Percentiles rank a stretch among this genome's conserved stretches.
Evolutionary conservation across 2,113 vertebrate species (phyloP).

Genomic region (Corythoichthys intestinalis): DNA sequence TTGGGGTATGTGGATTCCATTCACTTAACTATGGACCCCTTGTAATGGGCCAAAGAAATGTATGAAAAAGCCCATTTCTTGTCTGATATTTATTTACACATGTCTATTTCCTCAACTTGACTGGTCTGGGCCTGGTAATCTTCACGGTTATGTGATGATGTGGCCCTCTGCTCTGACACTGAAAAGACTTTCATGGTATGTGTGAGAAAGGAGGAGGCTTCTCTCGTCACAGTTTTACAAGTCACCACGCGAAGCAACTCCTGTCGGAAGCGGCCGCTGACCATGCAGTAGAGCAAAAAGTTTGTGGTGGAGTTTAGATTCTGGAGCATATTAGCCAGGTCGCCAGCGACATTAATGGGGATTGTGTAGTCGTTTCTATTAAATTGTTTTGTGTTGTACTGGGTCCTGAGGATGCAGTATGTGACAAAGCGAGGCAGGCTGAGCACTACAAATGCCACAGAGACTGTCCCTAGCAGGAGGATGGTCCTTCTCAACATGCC

Average conservation of each 20-base stretch:
- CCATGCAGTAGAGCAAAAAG: slow-evolving; percentile 76
- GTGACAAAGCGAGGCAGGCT: slow-evolving; percentile 74
- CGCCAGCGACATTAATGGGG: slow-evolving; percentile 66
- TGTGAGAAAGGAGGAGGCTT: slow-evolving; percentile 44
- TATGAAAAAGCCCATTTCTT: background rate
- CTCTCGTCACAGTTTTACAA: slow-evolving; percentile 28
- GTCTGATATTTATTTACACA: background rate
- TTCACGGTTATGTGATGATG: slow-evolving; percentile 19
- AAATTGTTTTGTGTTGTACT: slow-evolving; percentile 63
- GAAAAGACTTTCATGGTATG: slow-evolving; percentile 70
- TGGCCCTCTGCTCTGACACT: slow-evolving; percentile 30
- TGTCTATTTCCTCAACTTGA: slow-evolving; percentile 1
- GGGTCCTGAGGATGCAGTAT: slow-evolving; percentile 75
- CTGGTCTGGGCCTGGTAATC: slow-evolving; percentile 50
- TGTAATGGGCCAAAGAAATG: background rate
- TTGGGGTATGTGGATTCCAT: too few species aligned
- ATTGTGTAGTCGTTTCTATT: slow-evolving; percentile 70
- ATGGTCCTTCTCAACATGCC: slow-evolving; percentile 63
- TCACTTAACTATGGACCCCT: background rate
- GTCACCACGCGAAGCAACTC: slow-evolving; percentile 56
- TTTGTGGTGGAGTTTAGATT: slow-evolving; percentile 77
- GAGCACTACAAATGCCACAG: slow-evolving; percentile 65
- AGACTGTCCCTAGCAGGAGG: slow-evolving; percentile 67
- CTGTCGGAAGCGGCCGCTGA: slow-evolving; percentile 65
- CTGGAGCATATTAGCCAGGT: slow-evolving; percentile 77